Percentiles rank a stretch among this genome's conserved stretches.
Evolutionary conservation across 2,797 vertebrate species (phyloP).

Genomic region (Gobio occitaniae): DNA sequence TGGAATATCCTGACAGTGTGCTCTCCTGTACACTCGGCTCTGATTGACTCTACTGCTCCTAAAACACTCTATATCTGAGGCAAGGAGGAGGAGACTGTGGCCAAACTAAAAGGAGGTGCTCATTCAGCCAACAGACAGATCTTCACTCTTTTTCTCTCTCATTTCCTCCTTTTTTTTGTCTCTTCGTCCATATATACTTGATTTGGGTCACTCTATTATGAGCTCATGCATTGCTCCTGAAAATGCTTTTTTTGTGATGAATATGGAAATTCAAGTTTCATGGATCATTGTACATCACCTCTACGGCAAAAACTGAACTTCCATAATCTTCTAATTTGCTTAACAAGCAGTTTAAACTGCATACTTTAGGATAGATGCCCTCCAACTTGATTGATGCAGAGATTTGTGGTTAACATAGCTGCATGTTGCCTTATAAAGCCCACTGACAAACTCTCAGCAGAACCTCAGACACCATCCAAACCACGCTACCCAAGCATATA

Average conservation of each 20-base stretch:
- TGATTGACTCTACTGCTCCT: conserved; percentile 75
- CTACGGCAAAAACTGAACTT: conserved; percentile 14
- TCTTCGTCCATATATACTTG: conserved; percentile 46
- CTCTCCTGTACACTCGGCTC: conserved; percentile 74
- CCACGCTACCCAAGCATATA: conserved; percentile 50
- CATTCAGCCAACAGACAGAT: conserved; percentile 64
- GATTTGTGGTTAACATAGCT: conserved; percentile 60
- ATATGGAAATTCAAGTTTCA: conserved; percentile 5
- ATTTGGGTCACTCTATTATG: conserved; percentile 3
- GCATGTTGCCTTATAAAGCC: conserved; percentile 67
- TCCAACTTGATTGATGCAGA: conserved; percentile 27
- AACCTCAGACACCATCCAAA: conserved; percentile 50
- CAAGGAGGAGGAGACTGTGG: conserved; percentile 80
- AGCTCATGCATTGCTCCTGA: conserved; percentile 14
- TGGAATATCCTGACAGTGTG: conserved; percentile 75
- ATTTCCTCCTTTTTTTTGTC: conserved; percentile 57
- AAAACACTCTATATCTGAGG: conserved; percentile 75
- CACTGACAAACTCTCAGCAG: conserved; percentile 37
- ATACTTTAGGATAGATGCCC: conserved; percentile 18
- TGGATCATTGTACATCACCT: conserved; percentile 19
- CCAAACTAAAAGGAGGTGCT: conserved; percentile 71
- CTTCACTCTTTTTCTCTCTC: conserved; percentile 55
- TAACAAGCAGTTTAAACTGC: conserved; percentile 17
- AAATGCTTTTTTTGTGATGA: neutral
- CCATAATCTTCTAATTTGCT: conserved; percentile 11